Conservation (phyloP, 1,140 invertebrate genomes). For the Drosophila insularis region DNA sequence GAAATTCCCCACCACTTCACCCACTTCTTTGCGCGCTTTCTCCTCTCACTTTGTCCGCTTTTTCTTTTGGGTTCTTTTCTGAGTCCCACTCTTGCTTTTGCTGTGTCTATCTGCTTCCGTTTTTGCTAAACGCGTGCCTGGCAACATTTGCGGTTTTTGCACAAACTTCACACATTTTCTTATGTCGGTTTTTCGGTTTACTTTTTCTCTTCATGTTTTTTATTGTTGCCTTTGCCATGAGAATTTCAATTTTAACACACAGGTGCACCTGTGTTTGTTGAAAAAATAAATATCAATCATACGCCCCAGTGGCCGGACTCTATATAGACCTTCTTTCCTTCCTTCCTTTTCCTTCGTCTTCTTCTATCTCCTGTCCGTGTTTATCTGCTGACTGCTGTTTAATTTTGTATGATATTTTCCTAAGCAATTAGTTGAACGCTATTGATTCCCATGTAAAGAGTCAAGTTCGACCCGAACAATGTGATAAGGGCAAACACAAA, state of each 20-base stretch:
- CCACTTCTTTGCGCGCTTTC: not conserved
- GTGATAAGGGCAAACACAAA: not conserved
- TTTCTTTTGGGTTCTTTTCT: constrained; percentile 9
- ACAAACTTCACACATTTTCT: constrained; percentile 78
- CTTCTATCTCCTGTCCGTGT: constrained; percentile 13
- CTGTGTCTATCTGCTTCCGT: constrained; percentile 15
- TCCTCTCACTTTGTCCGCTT: constrained; percentile 1
- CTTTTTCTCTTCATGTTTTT: constrained; percentile 30
- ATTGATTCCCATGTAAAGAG: not conserved
- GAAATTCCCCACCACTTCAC: not conserved
- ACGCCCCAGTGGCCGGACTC: constrained; percentile 57
- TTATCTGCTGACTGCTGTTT: constrained; percentile 37
- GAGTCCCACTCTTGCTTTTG: constrained; percentile 12
- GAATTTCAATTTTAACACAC: constrained; percentile 75
- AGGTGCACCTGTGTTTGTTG: constrained; percentile 74
- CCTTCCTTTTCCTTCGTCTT: not conserved
- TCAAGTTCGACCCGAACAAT: constrained; percentile 3
- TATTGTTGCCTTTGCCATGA: constrained; percentile 66
- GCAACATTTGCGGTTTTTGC: constrained; percentile 79
- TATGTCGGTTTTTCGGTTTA: constrained; percentile 48
- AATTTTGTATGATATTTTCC: constrained; percentile 59
- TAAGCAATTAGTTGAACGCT: constrained; percentile 54
- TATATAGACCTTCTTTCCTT: constrained; percentile 18
- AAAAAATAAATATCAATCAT: constrained; percentile 81
- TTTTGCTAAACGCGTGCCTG: constrained; percentile 66